Evolutionary conservation across 2,888 invertebrate genomes (phyloP), one percentile per base, ranked within the genome.

Genomic region (Patella depressa): DNA sequence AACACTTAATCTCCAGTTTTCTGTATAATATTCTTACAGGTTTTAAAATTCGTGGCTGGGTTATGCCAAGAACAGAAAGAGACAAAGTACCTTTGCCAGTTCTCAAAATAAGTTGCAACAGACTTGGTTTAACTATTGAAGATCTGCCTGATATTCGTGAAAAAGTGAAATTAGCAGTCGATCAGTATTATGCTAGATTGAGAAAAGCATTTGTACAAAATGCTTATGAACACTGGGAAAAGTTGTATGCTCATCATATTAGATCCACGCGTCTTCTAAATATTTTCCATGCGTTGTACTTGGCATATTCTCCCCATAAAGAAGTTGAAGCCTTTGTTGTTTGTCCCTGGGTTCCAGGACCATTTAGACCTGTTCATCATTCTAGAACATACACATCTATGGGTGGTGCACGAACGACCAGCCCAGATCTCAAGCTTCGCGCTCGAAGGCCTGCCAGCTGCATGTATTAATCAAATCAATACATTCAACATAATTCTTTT

Each of bases 341-440:
- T 29, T 84, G 83, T 72, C 88, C 87, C 7, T 88, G 88, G 88
- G 85, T 85, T 57, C 86, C 86, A 3, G 87, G 86, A 7, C 85
- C 85, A 5, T 84, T 82, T 71, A 24, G 79, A 15, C 81, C 79
- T 29, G 72, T 81, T 54, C 75, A 78, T 3, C 59, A 55, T 17
- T 11, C 11, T 65, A 55, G 29, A n/a, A 34, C 34, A 7, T 53
- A 29, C 59, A 29, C 17, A 29, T 11, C 74, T 9, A 45, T 65
- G 14, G 24, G 24, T 1, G 11, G 24, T 1, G 24, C 2, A 12
- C 9, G 65, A 65, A 3, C 12, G 0, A 65, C 3, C 12, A 65
- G 65, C 24, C 65, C 65, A 11, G 65, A 65, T 19, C 3, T 24
- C 19, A 65, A 65, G 14, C 19, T 11, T 24, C 3, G 19, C 24